Evolutionary conservation across 2,113 vertebrate species (phyloP).

Genomic region (Poeciliopsis prolifica): DNA sequence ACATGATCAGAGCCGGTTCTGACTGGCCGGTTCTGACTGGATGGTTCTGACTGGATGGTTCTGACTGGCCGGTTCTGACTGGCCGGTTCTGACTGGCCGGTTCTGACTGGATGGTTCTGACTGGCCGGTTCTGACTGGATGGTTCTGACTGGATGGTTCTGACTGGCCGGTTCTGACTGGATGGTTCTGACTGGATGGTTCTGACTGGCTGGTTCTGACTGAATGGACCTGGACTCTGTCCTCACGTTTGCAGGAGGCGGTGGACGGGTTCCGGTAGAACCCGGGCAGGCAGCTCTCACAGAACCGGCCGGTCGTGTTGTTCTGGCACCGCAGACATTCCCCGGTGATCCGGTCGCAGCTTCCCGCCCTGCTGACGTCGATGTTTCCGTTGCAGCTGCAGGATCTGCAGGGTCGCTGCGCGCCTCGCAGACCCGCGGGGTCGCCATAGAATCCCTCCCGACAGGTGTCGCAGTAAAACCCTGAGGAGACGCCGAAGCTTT

Average conservation of each 20-base stretch:
- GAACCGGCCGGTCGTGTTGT: slow-evolving; percentile 82
- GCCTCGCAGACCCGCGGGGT: slow-evolving; percentile 76
- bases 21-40: too few relatives aligned
- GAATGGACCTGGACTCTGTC: not conserved
- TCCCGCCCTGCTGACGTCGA: slow-evolving; percentile 76
- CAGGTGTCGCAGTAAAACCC: slow-evolving; percentile 87
- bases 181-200: too few relatives aligned
- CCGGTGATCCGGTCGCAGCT: slow-evolving; percentile 85
- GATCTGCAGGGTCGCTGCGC: slow-evolving; percentile 76
- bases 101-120: too few relatives aligned
- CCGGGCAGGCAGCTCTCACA: slow-evolving; percentile 85
- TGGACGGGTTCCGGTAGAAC: slow-evolving; percentile 79
- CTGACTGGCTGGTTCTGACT: too few relatives aligned
- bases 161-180: too few relatives aligned
- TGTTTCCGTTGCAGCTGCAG: slow-evolving; percentile 84
- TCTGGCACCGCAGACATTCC: slow-evolving; percentile 85
- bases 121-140: too few relatives aligned
- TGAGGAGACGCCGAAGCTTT: slow-evolving; percentile 49
- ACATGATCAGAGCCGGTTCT: not conserved
- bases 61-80: too few relatives aligned
- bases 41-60: too few relatives aligned
- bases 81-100: too few relatives aligned
- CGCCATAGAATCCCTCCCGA: slow-evolving; percentile 86
- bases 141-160: too few relatives aligned
- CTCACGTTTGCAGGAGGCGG: slow-evolving; percentile 79